Evolutionary conservation across 2,888 invertebrate species (phyloP), one percentile per base, ranked within the genome.

Genomic region (Dolomedes plantarius): DNA sequence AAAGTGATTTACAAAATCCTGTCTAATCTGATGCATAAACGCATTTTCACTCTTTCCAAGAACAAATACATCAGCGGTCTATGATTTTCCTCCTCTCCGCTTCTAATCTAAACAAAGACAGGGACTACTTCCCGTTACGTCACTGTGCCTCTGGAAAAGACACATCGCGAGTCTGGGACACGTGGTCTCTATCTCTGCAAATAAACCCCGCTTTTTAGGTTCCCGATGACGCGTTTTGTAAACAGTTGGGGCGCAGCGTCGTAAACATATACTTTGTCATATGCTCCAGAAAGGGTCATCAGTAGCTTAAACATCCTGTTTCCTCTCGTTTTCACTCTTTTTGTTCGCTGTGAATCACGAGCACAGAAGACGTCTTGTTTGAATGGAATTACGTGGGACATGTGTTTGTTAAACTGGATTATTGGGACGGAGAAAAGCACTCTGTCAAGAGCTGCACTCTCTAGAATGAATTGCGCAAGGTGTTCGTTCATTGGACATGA

Each of bases 121-220:
- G 23, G 56, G 56, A 19, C 56, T 11, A 56, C 56, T 56, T 56
- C 56, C 41, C 69, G 28, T 69, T 69, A 74, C 64, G 64, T 62
- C 50, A 56, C 32, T 13, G 28, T 31, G 16, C 31, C 23, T 74
- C 74, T 74, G 74, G 74, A 39, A 74, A 64, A 62, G 74, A 36
- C 64, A 74, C 74, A 36, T 64, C 74, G 62, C 13, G 32, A 36
- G 29, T 23, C 13, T 67, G 56, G 56, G 83, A 83, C 83, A 83
- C 77, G 71, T 81, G 83, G 50, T 72, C 72, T 56, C 50, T 46
- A 71, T 85, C 83, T 64, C 39, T 39, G 36, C 77, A 85, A 77
- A 85, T 77, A 85, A 83, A 85, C 83, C 46, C 71, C 71, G 77
- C 67, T 77, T 85, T 85, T 85, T 85, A 77, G 83, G 69, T 77